Evolutionary conservation across 2,888 invertebrate genomes (phyloP).

Genomic region (Tridacna crocea): DNA sequence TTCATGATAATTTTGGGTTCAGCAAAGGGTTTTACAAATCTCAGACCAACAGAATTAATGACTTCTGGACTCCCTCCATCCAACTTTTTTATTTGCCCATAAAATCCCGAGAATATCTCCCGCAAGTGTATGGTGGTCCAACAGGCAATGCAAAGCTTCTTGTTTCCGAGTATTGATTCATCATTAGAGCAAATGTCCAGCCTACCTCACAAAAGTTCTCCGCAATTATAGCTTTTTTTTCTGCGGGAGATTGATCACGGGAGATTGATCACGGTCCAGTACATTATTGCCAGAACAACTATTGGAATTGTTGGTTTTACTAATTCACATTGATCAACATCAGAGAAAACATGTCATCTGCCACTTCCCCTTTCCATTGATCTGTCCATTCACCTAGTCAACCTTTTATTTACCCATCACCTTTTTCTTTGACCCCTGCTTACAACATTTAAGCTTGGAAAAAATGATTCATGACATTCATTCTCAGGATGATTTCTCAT

Average conservation of each 20-base stretch:
- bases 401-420: neutral
- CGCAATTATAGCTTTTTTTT: slow-evolving; percentile 8
- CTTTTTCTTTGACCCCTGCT: neutral
- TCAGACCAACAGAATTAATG: no score
- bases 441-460: neutral
- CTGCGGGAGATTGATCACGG: neutral
- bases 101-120: no score
- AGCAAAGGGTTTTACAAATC: no score
- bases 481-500: no score
- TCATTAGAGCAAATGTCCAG: slow-evolving; percentile 3
- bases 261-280: slow-evolving; percentile 22
- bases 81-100: no score
- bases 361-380: slow-evolving; percentile 2
- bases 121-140: no score
- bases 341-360: slow-evolving; percentile 8
- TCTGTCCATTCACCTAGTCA: slow-evolving; percentile 1
- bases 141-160: no score
- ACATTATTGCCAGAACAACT: neutral
- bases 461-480: neutral
- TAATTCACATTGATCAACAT: slow-evolving; percentile 21
- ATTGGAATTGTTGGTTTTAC: slow-evolving; percentile 25
- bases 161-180: slow-evolving; percentile 10
- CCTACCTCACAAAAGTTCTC: neutral
- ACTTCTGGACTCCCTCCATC: no score
- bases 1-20: no score